These are phyloP conservation scores for Meta bourneti DNA, from an alignment of 2,888 invertebrate genomes.

Conservation along the genomic window DNA sequence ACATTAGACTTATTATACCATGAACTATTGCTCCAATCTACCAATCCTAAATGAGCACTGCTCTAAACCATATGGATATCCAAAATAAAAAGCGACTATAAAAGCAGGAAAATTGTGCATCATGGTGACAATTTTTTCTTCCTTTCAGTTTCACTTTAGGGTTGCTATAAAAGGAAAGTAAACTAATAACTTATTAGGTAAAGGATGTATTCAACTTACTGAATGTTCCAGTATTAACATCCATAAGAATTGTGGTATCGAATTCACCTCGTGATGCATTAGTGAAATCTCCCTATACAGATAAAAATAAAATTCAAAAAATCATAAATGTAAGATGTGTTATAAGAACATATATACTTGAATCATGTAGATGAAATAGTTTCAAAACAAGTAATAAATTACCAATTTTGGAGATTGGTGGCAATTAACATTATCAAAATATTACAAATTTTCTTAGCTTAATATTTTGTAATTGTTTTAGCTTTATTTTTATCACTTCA, in stretches of 20 bases:
- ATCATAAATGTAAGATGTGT: neutral
- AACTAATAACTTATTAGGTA: neutral
- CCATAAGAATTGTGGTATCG: slow-evolving; percentile 43
- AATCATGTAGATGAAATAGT: neutral
- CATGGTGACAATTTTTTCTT: neutral
- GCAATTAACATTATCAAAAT: neutral
- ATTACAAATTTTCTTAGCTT: neutral
- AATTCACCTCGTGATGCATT: slow-evolving; percentile 22
- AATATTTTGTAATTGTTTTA: too few relatives aligned
- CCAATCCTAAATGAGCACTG: neutral
- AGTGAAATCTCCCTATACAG: slow-evolving; percentile 6
- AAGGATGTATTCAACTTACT: slow-evolving; percentile 22
- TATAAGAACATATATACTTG: neutral
- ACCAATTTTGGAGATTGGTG: neutral
- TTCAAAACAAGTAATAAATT: neutral
- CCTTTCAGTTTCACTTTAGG: neutral
- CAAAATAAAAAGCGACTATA: neutral
- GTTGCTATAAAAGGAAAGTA: neutral
- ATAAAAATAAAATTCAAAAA: neutral
- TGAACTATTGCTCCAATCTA: too few relatives aligned
- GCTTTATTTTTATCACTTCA: too few relatives aligned
- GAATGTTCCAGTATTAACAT: slow-evolving; percentile 13
- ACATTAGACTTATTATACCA: too few relatives aligned
- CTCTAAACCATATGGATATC: neutral
- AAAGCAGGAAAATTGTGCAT: neutral